Percentiles rank a stretch among this genome's conserved stretches.
These are phyloP conservation scores for Tricholauxania praeusta DNA, from an alignment of 2,888 invertebrate species.

Conservation along the genomic window DNA sequence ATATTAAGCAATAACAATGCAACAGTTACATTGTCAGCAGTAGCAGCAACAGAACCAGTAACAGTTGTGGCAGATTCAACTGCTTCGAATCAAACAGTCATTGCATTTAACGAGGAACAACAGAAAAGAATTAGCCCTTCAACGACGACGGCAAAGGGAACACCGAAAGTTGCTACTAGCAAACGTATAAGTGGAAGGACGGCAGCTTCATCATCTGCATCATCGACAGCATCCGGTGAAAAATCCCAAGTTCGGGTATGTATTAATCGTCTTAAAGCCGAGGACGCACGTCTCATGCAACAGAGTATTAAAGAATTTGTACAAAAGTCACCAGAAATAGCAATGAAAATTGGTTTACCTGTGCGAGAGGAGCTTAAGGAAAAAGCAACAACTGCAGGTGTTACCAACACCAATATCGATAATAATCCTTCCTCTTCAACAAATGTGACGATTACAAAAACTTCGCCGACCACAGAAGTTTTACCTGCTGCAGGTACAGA, in stretches of 20 bases:
- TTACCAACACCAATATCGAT: neutral
- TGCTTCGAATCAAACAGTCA: neutral
- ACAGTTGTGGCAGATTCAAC: neutral
- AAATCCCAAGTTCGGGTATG: slow-evolving; percentile 66
- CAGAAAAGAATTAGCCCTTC: slow-evolving; percentile 20
- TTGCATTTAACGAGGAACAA: slow-evolving; percentile 18
- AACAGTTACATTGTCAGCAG: slow-evolving; percentile 38
- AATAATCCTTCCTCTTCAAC: no score
- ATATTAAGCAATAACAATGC: slow-evolving; percentile 40
- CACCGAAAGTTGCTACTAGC: slow-evolving; percentile 61
- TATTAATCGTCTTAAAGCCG: slow-evolving; percentile 65
- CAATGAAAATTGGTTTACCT: slow-evolving; percentile 72
- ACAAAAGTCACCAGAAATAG: slow-evolving; percentile 73
- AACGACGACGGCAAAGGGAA: slow-evolving; percentile 32
- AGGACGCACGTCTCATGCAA: slow-evolving; percentile 75
- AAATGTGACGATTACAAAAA: no score
- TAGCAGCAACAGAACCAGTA: slow-evolving; percentile 49
- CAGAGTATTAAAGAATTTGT: slow-evolving; percentile 75
- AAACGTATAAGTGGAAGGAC: slow-evolving; percentile 59
- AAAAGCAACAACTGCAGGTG: slow-evolving; percentile 16
- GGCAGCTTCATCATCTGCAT: slow-evolving; percentile 42
- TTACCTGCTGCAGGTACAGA: slow-evolving; percentile 25
- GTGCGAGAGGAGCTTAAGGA: slow-evolving; percentile 52
- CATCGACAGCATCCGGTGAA: slow-evolving; percentile 55
- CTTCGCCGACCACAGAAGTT: neutral